Evolutionary conservation across 2,888 invertebrate species (phyloP), one percentile per base, ranked within the genome.

Genomic region (Lampropteryx suffumata): DNA sequence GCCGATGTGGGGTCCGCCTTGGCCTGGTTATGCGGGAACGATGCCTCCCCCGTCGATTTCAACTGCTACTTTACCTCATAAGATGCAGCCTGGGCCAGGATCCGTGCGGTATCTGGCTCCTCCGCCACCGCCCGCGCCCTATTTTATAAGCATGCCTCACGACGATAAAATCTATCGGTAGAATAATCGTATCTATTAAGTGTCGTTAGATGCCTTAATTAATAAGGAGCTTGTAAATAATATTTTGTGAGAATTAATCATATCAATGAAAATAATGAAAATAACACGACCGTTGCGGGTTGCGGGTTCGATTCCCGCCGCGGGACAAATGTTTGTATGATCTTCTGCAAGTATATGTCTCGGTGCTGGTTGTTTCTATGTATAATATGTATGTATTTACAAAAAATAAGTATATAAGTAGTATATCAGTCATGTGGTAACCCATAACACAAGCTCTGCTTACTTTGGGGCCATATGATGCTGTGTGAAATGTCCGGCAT

Each of bases 121-220:
- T 85, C 95, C 64, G 84, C 95, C 66, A 9, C 74, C 90, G 87
- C 94, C 65, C 68, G 94, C 79, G 74, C 93, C 93, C 1, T 93
- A 93, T 69, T 93, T 93, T 64, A 92, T 93, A 64, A 90, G 92
- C 55, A 82, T 92, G 80, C 92, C 92, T 33, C 90, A 91, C 56
- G 93, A 93, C 51, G 93, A 93, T 67, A 93, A 93, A 83, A 92
- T 92, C 64, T 93, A 93, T 82, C 92, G 93, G 84, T 93, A 92
- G 39, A 50, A 33, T 45, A 37, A 50, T 17, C 33, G 28, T 8
- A n/a, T n/a, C 5, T n/a, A 6, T 24, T 24, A 30, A 28, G 13
- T 28, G 6, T 12, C 26, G 28, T 50, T 21, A 32, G 1, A 21
- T 37, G 33, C 50, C 34, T 46, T 37, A 42, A 50, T 47, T 62